Evolutionary conservation across 2,113 vertebrate genomes (phyloP).

Genomic region (Gavialis gangeticus): DNA sequence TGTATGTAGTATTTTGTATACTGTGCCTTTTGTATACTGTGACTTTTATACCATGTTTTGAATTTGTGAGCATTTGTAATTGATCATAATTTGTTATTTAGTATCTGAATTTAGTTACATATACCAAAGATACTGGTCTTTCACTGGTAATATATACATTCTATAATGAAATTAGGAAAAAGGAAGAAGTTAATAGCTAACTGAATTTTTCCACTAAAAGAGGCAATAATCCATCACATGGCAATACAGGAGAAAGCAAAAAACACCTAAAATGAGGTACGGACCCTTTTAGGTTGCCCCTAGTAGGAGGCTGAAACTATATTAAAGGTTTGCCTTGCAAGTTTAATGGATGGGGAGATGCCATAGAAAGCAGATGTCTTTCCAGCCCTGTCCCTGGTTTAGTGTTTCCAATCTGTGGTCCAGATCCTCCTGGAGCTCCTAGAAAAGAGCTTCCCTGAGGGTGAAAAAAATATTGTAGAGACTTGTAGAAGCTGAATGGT

Average conservation of each 20-base stretch:
- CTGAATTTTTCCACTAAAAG: neutral
- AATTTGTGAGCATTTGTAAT: neutral
- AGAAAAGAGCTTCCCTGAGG: neutral
- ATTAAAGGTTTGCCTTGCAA: neutral
- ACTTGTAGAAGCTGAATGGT: neutral
- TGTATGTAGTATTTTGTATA: neutral
- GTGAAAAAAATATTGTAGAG: neutral
- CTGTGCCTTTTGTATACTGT: too few relatives aligned
- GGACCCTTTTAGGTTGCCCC: neutral
- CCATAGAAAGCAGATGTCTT: neutral
- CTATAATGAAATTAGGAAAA: neutral
- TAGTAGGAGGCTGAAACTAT: neutral
- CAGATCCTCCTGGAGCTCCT: neutral
- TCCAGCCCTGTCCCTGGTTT: neutral
- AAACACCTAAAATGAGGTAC: neutral
- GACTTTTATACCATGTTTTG: neutral
- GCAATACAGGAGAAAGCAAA: neutral
- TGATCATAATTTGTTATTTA: neutral
- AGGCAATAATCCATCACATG: neutral
- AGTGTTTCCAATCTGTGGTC: neutral
- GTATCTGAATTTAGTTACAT: neutral
- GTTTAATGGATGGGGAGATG: neutral
- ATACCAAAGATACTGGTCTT: accelerated
- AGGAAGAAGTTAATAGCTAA: neutral
- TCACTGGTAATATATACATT: neutral